Base-by-base conservation (phyloP, 2,888 invertebrate species). In the Watsonalla cultraria region DNA sequence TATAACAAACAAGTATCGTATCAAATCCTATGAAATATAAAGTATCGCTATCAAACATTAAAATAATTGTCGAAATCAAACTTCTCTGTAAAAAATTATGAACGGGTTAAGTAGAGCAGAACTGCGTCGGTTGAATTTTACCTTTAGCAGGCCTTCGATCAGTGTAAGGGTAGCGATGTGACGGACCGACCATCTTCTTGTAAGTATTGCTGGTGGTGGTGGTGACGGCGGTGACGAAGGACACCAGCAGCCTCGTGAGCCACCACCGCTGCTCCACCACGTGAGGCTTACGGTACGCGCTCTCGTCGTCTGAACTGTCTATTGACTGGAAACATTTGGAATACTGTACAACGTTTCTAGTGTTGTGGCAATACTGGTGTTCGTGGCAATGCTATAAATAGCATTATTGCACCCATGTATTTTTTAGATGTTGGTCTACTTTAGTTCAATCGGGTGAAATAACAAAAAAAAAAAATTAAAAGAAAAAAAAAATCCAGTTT, bases 301-400 rank as follows among this genome's bases (percentile, higher is more conserved):
- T 59, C 56, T 90, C 90, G 60, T 89, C 90, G 52, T 89, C 89
- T 0, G 88, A 87, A 53, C 88, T 84, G 61, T 89, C 89, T 55
- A 84, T 60, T 15, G 79, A 58, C 89, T 90, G 80, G 50, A 47
- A n/a, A 5, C 9, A 48, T 14, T 45, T 37, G 2, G 34, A 15
- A 8, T 4, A 11, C 15, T 51, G 5, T 5, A 33, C 0, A 35
- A 37, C 0, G 24, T 9, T 5, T 11, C 8, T 5, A 42, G 2
- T 11, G 42, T 9, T 6, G 39, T 39, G 39, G 39, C 39, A 39
- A 4, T 35, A n/a, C n/a, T n/a, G n/a, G n/a, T n/a, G n/a, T n/a
- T n/a, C n/a, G n/a, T n/a, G n/a, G n/a, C n/a, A n/a, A n/a, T n/a
- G n/a, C n/a, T n/a, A n/a, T n/a, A n/a, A n/a, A n/a, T n/a, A n/a